phyloP scores from a whole-genome alignment of 2,797 vertebrate genomes.

The Hapalemur alaotrensis region DNA sequence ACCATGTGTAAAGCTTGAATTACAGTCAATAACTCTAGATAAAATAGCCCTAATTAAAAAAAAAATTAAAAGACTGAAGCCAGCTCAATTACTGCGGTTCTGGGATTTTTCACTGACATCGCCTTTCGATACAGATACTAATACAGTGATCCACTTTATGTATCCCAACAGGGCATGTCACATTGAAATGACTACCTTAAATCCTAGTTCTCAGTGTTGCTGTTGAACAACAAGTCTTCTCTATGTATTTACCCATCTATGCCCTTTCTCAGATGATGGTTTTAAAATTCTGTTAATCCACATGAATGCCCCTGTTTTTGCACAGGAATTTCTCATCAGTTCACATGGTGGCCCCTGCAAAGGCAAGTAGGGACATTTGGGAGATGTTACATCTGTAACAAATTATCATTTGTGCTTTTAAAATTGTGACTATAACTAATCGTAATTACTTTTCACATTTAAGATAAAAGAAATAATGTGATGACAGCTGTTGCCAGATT shows the following conservation, averaged over 20 bases:
- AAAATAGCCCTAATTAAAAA: constrained; percentile 53
- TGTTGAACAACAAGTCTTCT: constrained; percentile 51
- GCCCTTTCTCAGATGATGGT: constrained; percentile 34
- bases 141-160: constrained; percentile 78
- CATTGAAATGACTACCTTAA: constrained; percentile 70
- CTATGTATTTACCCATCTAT: not conserved
- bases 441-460: constrained; percentile 62
- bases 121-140: constrained; percentile 71
- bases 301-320: constrained; percentile 54
- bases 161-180: constrained; percentile 76
- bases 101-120: constrained; percentile 63
- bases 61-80: constrained; percentile 51
- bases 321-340: constrained; percentile 68
- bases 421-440: constrained; percentile 63
- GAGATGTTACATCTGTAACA: constrained; percentile 71
- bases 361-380: constrained; percentile 63
- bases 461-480: constrained; percentile 56
- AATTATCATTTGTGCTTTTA: constrained; percentile 72
- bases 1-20: constrained; percentile 71
- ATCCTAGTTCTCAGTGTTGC: constrained; percentile 49
- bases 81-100: constrained; percentile 71
- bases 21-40: constrained; percentile 61
- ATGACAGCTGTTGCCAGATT: constrained; percentile 62
- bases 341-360: constrained; percentile 50
- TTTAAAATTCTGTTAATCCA: constrained; percentile 56